phyloP scores from a whole-genome alignment of 2,113 vertebrate species.

The Caranx ignobilis region DNA sequence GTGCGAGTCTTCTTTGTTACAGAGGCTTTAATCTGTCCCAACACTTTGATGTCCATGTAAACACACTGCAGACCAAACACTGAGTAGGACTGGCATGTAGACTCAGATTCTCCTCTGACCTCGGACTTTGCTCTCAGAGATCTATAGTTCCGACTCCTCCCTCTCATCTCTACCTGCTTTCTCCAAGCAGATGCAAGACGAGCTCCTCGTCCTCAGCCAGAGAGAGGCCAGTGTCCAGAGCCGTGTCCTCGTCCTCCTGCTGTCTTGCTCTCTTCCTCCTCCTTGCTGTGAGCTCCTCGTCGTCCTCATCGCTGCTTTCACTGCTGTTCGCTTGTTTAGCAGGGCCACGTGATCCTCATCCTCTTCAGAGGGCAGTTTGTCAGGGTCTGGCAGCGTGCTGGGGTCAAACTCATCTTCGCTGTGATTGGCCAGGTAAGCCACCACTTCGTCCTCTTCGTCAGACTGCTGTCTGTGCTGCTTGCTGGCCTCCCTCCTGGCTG shows the following conservation, averaged over 20 bases:
- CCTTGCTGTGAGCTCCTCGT: slow-evolving; percentile 1
- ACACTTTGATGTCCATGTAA: too few relatives aligned
- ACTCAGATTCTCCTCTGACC: background rate
- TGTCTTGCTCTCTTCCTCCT: slow-evolving; percentile 47
- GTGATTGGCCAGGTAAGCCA: slow-evolving; percentile 63
- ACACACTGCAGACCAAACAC: background rate
- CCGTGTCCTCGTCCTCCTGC: background rate
- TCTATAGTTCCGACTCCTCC: background rate
- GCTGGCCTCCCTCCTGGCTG: slow-evolving; percentile 64
- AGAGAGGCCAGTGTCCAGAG: slow-evolving; percentile 75
- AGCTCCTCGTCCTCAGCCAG: slow-evolving; percentile 78
- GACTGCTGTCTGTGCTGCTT: background rate
- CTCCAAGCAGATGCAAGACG: slow-evolving; percentile 70
- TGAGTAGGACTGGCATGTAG: background rate
- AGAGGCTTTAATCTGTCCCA: too few relatives aligned
- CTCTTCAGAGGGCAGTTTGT: slow-evolving; percentile 19
- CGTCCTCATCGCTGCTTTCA: slow-evolving; percentile 43
- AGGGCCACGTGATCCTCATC: background rate
- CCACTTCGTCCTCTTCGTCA: slow-evolving; percentile 61
- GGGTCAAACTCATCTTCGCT: slow-evolving; percentile 75
- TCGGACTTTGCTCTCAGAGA: background rate
- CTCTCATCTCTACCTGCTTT: slow-evolving; percentile 34
- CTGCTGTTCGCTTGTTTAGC: slow-evolving; percentile 50
- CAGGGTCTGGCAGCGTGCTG: slow-evolving; percentile 71
- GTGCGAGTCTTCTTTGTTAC: too few relatives aligned